A percentile compares a stretch with the other conserved stretches of the same genome.
phyloP scores from a whole-genome alignment of 2,113 vertebrate genomes.

The Laticauda colubrina region DNA sequence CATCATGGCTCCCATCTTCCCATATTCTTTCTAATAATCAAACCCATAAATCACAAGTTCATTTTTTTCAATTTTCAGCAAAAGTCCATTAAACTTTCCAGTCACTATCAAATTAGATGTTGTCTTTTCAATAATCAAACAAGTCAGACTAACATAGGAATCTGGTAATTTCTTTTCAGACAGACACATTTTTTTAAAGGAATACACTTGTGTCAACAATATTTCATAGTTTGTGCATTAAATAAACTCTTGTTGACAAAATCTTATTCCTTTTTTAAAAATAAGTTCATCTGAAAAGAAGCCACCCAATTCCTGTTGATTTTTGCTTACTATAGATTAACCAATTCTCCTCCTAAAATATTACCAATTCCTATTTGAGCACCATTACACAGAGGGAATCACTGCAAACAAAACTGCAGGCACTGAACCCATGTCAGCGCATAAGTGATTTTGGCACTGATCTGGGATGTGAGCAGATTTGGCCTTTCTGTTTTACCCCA shows the following conservation, averaged over 20 bases:
- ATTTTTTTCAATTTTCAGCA: not conserved
- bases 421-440: not conserved
- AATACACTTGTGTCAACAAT: not conserved
- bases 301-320: not conserved
- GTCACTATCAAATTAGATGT: not conserved
- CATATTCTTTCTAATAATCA: not conserved
- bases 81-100: not conserved
- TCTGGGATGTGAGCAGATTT: constrained; percentile 1
- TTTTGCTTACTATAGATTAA: not conserved
- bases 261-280: not conserved
- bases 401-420: not conserved
- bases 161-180: not conserved
- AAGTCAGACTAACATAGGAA: not conserved
- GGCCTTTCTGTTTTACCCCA: not conserved
- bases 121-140: not conserved
- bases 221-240: not conserved
- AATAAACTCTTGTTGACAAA: not conserved
- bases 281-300: not conserved
- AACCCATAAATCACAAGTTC: not conserved
- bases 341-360: not conserved
- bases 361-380: not conserved
- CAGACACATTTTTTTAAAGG: not conserved
- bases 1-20: not conserved
- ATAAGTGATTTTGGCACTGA: constrained; percentile 10
- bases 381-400: not conserved